phyloP scores from a whole-genome alignment of 2,888 invertebrate species.

The Cenopis cana region DNA sequence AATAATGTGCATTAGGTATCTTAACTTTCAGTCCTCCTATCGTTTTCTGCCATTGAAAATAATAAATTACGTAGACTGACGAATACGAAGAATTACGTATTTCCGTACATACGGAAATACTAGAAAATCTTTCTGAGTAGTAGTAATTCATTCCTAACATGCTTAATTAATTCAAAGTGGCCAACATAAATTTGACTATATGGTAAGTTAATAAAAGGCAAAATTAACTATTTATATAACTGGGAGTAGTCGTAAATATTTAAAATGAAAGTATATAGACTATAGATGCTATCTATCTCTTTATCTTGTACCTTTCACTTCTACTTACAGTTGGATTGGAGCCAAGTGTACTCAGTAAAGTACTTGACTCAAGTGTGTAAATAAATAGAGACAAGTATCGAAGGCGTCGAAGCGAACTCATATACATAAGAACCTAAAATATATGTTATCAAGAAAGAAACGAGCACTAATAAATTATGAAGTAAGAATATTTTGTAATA shows the following conservation, averaged over 20 bases:
- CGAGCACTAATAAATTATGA: neutral
- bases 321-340: slow-evolving; percentile 22
- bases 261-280: neutral
- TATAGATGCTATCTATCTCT: neutral
- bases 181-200: neutral
- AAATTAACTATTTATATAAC: neutral
- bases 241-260: neutral
- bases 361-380: slow-evolving; percentile 8
- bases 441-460: slow-evolving; percentile 7
- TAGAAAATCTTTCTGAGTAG: neutral
- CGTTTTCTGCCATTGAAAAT: too few species aligned
- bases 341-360: neutral
- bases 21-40: too few species aligned
- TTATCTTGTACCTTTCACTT: neutral
- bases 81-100: too few species aligned
- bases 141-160: neutral
- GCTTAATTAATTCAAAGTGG: neutral
- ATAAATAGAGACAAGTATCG: slow-evolving; percentile 11
- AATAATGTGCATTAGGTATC: too few species aligned
- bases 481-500: neutral
- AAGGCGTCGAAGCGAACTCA: neutral
- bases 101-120: neutral
- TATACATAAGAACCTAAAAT: slow-evolving; percentile 15
- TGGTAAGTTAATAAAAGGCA: too few species aligned
- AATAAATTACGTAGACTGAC: neutral